These are phyloP conservation scores for Epinotia ramella DNA, from an alignment of 2,888 invertebrate genomes.

Conservation along the genomic window DNA sequence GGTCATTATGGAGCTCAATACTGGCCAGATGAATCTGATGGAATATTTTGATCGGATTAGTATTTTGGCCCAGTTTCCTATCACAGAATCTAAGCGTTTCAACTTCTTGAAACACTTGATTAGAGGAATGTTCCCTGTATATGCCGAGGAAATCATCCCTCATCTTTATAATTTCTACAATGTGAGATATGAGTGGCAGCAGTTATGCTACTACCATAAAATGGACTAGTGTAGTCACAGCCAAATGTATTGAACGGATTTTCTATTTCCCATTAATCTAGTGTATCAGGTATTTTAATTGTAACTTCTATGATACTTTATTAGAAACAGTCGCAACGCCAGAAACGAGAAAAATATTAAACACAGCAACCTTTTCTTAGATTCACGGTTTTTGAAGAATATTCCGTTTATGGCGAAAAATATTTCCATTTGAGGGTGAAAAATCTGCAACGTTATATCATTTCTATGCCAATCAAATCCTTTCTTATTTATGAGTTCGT, in stretches of 20 bases:
- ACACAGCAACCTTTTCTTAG: conserved; percentile 4
- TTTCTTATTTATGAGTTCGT: conserved; percentile 10
- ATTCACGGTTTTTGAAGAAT: conserved; percentile 6
- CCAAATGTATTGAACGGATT: too few species aligned
- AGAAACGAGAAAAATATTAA: background rate
- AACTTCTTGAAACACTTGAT: too few species aligned
- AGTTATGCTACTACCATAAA: too few species aligned
- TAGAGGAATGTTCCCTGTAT: too few species aligned
- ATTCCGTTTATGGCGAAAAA: conserved; percentile 23
- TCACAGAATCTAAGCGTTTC: too few species aligned
- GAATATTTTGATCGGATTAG: background rate
- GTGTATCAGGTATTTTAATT: background rate
- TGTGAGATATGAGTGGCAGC: too few species aligned
- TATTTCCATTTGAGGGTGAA: conserved; percentile 20
- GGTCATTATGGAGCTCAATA: conserved; percentile 49
- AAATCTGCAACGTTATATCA: conserved; percentile 13
- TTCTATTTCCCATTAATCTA: too few species aligned
- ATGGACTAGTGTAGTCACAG: too few species aligned
- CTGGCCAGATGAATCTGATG: conserved; percentile 63
- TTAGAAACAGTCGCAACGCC: background rate
- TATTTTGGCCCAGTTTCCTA: too few species aligned
- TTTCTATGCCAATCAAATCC: background rate
- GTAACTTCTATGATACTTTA: background rate
- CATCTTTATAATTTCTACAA: background rate
- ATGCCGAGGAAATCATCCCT: too few species aligned